Percentiles rank a stretch among this genome's conserved stretches.
Evolutionary conservation across 2,888 invertebrate species (phyloP).

Genomic region (Allygus modestus): DNA sequence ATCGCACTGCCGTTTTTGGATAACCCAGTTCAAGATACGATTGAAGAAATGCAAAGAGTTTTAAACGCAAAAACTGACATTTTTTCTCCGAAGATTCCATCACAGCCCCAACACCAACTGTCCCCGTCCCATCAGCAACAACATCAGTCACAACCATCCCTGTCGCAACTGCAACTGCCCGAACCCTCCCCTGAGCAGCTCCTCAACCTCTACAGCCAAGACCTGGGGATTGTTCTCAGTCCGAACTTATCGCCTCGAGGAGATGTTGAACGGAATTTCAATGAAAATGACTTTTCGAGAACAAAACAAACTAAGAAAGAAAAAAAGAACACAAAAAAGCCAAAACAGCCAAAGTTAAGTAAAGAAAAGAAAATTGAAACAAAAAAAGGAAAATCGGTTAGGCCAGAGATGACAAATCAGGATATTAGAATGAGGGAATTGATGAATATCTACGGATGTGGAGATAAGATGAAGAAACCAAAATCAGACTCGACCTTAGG

Average conservation of each 20-base stretch:
- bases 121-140: not conserved
- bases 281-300: not conserved
- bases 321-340: slow-evolving; percentile 7
- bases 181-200: slow-evolving; percentile 33
- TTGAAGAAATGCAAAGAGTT: slow-evolving; percentile 43
- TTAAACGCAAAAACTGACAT: not conserved
- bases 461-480: slow-evolving; percentile 4
- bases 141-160: not conserved
- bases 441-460: slow-evolving; percentile 53
- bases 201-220: slow-evolving; percentile 28
- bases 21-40: slow-evolving; percentile 1
- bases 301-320: slow-evolving; percentile 24
- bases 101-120: not conserved
- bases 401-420: not conserved
- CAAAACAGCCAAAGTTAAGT: slow-evolving; percentile 1
- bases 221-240: slow-evolving; percentile 13
- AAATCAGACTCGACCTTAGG: slow-evolving; percentile 27
- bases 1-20: not conserved
- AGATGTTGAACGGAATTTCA: not conserved
- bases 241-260: slow-evolving; percentile 8
- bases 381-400: slow-evolving; percentile 4
- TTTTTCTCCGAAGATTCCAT: not conserved
- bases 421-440: slow-evolving; percentile 33
- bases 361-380: slow-evolving; percentile 23
- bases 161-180: not conserved